These are phyloP conservation scores for Phycodurus eques DNA, from an alignment of 2,113 vertebrate genomes.

Conservation along the genomic window DNA sequence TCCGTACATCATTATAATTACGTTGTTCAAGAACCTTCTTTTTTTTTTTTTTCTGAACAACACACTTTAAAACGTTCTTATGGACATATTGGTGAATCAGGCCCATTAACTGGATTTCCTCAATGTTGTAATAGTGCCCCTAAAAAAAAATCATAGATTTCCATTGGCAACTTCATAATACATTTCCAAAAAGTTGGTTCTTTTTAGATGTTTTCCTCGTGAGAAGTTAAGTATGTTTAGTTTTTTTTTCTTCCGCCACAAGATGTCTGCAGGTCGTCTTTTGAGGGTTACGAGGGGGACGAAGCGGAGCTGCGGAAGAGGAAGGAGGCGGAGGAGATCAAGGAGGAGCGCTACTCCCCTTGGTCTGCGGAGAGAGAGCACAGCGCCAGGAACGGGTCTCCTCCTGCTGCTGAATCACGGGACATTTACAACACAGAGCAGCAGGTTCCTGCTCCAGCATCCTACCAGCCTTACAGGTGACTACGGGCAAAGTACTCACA, in stretches of 20 bases:
- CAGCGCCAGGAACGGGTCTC: slow-evolving; percentile 63
- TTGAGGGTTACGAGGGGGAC: slow-evolving; percentile 62
- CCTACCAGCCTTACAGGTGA: slow-evolving; percentile 81
- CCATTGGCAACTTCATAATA: not conserved
- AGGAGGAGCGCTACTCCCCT: slow-evolving; percentile 74
- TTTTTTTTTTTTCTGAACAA: too few species aligned
- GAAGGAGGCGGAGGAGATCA: slow-evolving; percentile 57
- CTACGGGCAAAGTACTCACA: not conserved
- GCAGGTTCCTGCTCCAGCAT: slow-evolving; percentile 72
- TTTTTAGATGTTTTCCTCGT: too few species aligned
- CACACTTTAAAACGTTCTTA: too few species aligned
- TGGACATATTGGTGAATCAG: too few species aligned
- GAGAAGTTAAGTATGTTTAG: not conserved
- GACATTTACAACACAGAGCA: slow-evolving; percentile 78
- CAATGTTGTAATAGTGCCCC: too few species aligned
- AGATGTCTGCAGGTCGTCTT: slow-evolving; percentile 66
- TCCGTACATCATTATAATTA: not conserved
- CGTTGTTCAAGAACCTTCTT: too few species aligned
- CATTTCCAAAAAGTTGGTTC: too few species aligned
- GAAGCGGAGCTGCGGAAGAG: slow-evolving; percentile 58
- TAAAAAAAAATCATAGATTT: not conserved
- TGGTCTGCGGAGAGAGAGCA: slow-evolving; percentile 75
- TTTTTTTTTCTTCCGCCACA: slow-evolving; percentile 8
- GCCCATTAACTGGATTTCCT: too few species aligned
- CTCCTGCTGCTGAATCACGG: slow-evolving; percentile 63